phyloP scores from a whole-genome alignment of 2,113 vertebrate genomes.

The Oncorhynchus clarkii region DNA sequence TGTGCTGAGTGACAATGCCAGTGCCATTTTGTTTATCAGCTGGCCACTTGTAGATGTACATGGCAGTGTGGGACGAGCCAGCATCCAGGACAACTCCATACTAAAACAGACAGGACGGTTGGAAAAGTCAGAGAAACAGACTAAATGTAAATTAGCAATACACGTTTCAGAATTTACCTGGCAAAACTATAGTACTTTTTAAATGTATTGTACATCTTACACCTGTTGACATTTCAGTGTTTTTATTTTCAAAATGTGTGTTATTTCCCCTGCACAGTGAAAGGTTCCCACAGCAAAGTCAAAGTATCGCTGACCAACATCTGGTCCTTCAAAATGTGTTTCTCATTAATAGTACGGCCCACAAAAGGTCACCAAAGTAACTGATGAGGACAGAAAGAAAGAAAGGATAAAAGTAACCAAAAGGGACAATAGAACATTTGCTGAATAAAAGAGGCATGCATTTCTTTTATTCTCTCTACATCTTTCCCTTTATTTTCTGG shows the following conservation, averaged over 20 bases:
- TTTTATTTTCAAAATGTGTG: no score
- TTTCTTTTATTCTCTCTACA: not conserved
- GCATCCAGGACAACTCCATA: constrained; percentile 89
- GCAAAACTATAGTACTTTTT: no score
- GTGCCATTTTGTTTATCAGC: constrained; percentile 84
- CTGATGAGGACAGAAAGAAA: no score
- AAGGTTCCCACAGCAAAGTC: not conserved
- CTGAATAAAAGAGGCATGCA: not conserved
- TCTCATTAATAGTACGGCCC: no score
- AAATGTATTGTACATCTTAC: no score
- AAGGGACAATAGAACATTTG: not conserved
- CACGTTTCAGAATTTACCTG: no score
- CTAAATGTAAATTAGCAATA: not conserved
- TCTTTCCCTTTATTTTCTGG: not conserved
- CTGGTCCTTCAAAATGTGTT: no score
- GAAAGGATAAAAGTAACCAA: not conserved
- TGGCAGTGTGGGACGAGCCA: constrained; percentile 84
- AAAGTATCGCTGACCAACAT: no score
- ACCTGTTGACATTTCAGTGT: no score
- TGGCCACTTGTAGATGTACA: constrained; percentile 86
- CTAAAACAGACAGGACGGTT: constrained; percentile 56
- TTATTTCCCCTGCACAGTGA: no score
- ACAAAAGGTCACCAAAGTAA: no score
- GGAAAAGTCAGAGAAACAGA: not conserved
- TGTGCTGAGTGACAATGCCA: constrained; percentile 82